These are phyloP conservation scores for Spea hammondii DNA, from an alignment of 2,797 vertebrate genomes.

Conservation along the genomic window DNA sequence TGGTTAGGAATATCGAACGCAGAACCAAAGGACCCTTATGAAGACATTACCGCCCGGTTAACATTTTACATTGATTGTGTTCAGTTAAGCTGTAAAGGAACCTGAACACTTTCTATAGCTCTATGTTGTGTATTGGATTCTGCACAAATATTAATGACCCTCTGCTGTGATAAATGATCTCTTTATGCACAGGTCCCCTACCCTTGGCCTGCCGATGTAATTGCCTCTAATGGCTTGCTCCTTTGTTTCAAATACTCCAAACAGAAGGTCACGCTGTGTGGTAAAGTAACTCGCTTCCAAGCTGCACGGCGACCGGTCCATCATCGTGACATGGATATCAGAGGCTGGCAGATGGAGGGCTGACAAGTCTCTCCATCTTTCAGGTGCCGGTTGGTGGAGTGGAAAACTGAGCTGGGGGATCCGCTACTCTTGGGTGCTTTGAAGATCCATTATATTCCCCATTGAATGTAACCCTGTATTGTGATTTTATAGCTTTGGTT, in stretches of 20 bases:
- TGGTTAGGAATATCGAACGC: too few species aligned
- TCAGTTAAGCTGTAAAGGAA: too few species aligned
- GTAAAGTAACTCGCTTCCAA: constrained; percentile 21
- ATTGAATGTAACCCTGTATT: not conserved
- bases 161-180: not conserved
- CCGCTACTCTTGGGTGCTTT: not conserved
- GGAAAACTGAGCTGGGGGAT: constrained; percentile 1
- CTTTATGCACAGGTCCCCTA: not conserved
- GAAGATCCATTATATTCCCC: constrained; percentile 2
- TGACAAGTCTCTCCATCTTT: constrained; percentile 43
- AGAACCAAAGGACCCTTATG: too few species aligned
- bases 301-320: constrained; percentile 22
- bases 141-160: not conserved
- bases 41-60: too few species aligned
- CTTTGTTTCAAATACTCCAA: constrained; percentile 10
- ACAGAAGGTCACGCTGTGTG: constrained; percentile 26
- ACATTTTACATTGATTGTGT: too few species aligned
- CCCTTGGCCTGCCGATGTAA: not conserved
- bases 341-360: constrained; percentile 24
- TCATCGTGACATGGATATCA: constrained; percentile 27
- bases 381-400: constrained; percentile 2
- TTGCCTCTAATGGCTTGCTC: constrained; percentile 22
- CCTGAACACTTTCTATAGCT: not conserved
- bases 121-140: not conserved
- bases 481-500: too few species aligned